These are phyloP conservation scores for Macrosoma leucophasiata DNA, from an alignment of 2,888 invertebrate genomes.

Conservation along the genomic window DNA sequence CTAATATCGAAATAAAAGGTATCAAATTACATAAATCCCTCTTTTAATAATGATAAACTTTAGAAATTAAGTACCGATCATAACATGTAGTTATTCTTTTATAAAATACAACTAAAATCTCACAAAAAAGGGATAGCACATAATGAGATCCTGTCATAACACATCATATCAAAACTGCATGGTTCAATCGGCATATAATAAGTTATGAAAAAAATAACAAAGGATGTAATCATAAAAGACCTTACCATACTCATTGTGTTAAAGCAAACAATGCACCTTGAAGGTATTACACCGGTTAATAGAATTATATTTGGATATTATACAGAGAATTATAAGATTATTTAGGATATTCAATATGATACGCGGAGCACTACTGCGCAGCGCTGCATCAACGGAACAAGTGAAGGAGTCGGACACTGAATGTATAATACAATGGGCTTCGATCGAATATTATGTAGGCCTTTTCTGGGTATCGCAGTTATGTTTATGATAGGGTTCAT, in stretches of 20 bases:
- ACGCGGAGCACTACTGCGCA: constrained; percentile 56
- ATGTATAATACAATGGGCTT: constrained; percentile 54
- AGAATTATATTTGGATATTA: constrained; percentile 48
- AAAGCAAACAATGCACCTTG: constrained; percentile 56
- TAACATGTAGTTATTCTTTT: too few species aligned
- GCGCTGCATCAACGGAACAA: constrained; percentile 46
- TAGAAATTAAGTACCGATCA: too few species aligned
- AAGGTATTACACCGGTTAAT: constrained; percentile 45
- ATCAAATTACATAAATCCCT: constrained; percentile 52
- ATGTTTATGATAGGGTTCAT: constrained; percentile 53
- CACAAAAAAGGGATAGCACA: constrained; percentile 38
- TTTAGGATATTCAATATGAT: constrained; percentile 39
- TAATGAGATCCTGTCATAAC: constrained; percentile 68
- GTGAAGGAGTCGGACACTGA: constrained; percentile 55
- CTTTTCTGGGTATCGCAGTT: constrained; percentile 40
- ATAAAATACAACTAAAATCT: constrained; percentile 22
- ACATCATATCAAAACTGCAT: constrained; percentile 72
- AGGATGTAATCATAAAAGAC: constrained; percentile 52
- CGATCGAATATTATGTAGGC: constrained; percentile 44
- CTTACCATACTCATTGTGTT: constrained; percentile 72
- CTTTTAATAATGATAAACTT: too few species aligned
- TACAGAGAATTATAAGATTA: constrained; percentile 41
- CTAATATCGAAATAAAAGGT: constrained; percentile 37
- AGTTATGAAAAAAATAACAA: constrained; percentile 48
- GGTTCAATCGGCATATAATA: constrained; percentile 60